Conservation (phyloP, 1,140 invertebrate species). For the Atta colombica region DNA sequence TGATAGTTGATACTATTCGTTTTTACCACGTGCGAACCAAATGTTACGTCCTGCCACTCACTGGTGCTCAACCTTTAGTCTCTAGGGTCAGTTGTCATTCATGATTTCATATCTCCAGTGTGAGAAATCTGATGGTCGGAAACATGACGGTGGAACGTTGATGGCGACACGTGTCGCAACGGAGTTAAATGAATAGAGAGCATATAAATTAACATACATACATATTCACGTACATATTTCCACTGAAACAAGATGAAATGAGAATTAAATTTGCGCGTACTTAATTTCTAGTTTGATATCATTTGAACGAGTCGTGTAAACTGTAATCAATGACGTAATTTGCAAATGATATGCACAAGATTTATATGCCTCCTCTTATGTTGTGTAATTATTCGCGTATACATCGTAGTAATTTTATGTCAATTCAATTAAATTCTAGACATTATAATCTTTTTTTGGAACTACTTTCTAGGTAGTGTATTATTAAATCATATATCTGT, state of each 20-base stretch:
- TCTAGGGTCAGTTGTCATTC: slow-evolving; percentile 38
- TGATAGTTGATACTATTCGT: not conserved
- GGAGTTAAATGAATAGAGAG: not conserved
- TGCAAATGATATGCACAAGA: not conserved
- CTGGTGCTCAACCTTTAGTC: slow-evolving; percentile 33
- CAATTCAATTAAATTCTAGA: not conserved
- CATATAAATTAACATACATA: not conserved
- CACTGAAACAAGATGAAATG: not conserved
- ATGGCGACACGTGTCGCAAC: slow-evolving; percentile 5
- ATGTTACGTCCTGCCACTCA: slow-evolving; percentile 37
- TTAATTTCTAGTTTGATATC: not conserved
- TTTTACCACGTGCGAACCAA: slow-evolving; percentile 52
- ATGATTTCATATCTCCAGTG: not conserved
- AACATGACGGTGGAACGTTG: slow-evolving; percentile 11
- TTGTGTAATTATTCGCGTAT: not conserved
- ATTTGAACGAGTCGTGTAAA: not conserved
- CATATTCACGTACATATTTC: not conserved
- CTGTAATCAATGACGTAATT: not conserved
- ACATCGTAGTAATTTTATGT: not conserved
- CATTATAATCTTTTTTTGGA: not conserved
- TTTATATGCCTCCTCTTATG: not conserved
- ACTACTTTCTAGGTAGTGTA: not conserved
- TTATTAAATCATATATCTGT: slow-evolving; percentile 24
- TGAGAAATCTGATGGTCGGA: not conserved
- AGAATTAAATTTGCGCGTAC: not conserved